Percentiles rank a stretch among this genome's conserved stretches.
These are phyloP conservation scores for Dryoscopus gambensis DNA, from an alignment of 2,113 vertebrate species.

Conservation along the genomic window DNA sequence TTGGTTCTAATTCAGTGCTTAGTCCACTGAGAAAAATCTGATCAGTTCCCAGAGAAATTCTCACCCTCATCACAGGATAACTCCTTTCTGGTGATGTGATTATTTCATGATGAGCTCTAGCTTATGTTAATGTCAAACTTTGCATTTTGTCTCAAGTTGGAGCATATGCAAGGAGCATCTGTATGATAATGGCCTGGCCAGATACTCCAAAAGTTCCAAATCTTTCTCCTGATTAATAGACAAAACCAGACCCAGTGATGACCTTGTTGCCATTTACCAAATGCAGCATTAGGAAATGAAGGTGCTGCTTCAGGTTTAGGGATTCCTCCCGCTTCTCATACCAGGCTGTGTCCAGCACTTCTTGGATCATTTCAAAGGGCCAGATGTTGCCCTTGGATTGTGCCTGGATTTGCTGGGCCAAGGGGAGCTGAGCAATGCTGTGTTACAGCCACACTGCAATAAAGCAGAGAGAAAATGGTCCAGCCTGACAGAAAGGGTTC, in stretches of 20 bases:
- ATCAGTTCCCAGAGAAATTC: background rate
- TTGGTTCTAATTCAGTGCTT: background rate
- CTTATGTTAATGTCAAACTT: background rate
- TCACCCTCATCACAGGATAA: background rate
- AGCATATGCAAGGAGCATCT: background rate
- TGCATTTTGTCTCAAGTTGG: background rate
- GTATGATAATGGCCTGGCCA: background rate
- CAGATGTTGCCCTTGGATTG: background rate
- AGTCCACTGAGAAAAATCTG: background rate
- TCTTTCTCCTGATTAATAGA: background rate
- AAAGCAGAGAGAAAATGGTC: background rate
- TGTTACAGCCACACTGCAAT: fast-evolving
- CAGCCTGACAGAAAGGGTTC: background rate
- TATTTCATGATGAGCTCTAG: background rate
- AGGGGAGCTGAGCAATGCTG: background rate
- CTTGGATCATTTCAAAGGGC: background rate
- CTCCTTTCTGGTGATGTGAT: background rate
- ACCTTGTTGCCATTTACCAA: background rate
- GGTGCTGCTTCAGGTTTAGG: background rate
- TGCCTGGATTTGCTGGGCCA: background rate
- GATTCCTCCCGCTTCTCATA: background rate
- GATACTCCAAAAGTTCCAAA: background rate
- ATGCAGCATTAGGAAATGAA: background rate
- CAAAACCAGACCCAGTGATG: background rate
- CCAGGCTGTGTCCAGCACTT: background rate